Conservation (phyloP, 2,888 invertebrate genomes). For the Galeopsomyia nigrocyanea region DNA sequence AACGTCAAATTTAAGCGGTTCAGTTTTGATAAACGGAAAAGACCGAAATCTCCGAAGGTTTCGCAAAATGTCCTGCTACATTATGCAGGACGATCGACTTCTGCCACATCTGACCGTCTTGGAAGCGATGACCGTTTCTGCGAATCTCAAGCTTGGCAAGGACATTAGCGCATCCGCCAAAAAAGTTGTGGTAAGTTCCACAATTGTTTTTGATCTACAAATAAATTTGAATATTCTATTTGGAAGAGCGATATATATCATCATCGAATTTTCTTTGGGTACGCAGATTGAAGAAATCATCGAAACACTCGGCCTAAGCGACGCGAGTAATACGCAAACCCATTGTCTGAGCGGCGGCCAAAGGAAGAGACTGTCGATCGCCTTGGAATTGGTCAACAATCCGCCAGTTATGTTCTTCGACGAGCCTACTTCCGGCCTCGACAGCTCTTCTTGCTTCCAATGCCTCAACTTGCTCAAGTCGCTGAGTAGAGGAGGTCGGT, state of each 20-base stretch:
- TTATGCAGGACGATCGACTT: conserved; percentile 95
- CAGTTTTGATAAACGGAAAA: conserved; percentile 89
- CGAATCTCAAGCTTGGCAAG: conserved; percentile 91
- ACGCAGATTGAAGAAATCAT: conserved; percentile 80
- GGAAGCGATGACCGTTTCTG: conserved; percentile 95
- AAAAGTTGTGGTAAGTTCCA: conserved; percentile 77
- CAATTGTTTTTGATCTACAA: not conserved
- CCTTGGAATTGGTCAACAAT: conserved; percentile 93
- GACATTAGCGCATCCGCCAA: conserved; percentile 80
- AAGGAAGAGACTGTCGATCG: conserved; percentile 90
- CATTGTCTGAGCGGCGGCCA: conserved; percentile 91
- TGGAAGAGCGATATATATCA: not conserved
- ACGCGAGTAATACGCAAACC: conserved; percentile 84
- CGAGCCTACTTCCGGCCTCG: conserved; percentile 93
- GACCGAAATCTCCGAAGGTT: conserved; percentile 88
- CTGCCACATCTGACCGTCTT: conserved; percentile 90
- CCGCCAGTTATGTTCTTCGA: conserved; percentile 98
- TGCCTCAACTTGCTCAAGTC: conserved; percentile 90
- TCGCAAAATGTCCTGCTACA: conserved; percentile 94
- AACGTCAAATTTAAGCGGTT: conserved; percentile 87
- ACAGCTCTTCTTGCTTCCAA: conserved; percentile 95
- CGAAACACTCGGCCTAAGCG: conserved; percentile 85
- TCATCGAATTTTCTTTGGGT: conserved; percentile 38
- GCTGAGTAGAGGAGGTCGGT: conserved; percentile 80
- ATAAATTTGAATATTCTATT: not conserved